These are phyloP conservation scores for Herminia tarsipennalis DNA, from an alignment of 2,888 invertebrate genomes.

Conservation along the genomic window DNA sequence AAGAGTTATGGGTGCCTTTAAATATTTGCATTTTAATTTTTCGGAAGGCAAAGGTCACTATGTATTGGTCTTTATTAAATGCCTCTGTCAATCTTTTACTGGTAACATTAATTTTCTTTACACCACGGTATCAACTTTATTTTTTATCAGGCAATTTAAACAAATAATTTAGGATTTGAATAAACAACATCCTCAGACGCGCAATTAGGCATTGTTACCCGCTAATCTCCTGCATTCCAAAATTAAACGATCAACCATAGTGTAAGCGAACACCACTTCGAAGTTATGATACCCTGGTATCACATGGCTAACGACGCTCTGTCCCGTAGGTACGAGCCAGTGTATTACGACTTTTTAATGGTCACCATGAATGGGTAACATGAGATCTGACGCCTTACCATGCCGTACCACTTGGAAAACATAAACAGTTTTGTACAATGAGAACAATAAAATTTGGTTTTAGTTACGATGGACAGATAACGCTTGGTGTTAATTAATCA, in stretches of 20 bases:
- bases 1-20: slow-evolving; percentile 5
- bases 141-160: too few relatives aligned
- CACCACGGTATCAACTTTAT: too few relatives aligned
- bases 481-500: slow-evolving; percentile 44
- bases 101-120: not conserved
- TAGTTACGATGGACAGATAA: slow-evolving; percentile 57
- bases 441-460: slow-evolving; percentile 75
- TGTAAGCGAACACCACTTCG: slow-evolving; percentile 46
- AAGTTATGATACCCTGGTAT: slow-evolving; percentile 77
- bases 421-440: slow-evolving; percentile 74
- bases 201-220: slow-evolving; percentile 45
- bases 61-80: not conserved
- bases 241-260: slow-evolving; percentile 56
- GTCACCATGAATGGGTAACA: slow-evolving; percentile 81
- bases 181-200: slow-evolving; percentile 37
- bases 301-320: slow-evolving; percentile 81
- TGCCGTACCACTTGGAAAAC: slow-evolving; percentile 60
- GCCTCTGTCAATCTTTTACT: not conserved
- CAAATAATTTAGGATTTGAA: slow-evolving; percentile 27
- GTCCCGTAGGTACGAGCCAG: slow-evolving; percentile 76
- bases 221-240: slow-evolving; percentile 57
- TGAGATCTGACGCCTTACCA: slow-evolving; percentile 68
- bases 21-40: not conserved
- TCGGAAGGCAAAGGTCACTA: not conserved
- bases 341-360: slow-evolving; percentile 80